phyloP scores from a whole-genome alignment of 2,797 vertebrate species.

The Mionectes olivaceus region DNA sequence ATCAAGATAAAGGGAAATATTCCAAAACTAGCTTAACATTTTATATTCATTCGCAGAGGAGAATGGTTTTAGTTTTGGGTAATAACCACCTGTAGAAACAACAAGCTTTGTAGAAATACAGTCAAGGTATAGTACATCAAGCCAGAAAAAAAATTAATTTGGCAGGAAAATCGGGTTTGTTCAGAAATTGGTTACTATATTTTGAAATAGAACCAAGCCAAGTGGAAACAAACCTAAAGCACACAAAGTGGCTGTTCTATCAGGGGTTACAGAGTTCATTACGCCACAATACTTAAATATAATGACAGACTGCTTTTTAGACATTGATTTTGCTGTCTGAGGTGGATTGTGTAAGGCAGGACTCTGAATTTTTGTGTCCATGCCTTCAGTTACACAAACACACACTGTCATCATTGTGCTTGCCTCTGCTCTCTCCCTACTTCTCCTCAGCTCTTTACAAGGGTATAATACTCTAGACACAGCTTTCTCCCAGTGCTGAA shows the following conservation, averaged over 20 bases:
- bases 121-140: background rate
- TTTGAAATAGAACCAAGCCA: background rate
- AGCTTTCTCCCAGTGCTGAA: background rate
- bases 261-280: background rate
- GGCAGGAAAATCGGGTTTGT: background rate
- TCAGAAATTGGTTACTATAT: background rate
- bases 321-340: background rate
- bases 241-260: background rate
- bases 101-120: background rate
- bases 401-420: background rate
- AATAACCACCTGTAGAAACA: background rate
- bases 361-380: background rate
- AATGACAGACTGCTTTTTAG: background rate
- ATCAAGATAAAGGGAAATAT: background rate
- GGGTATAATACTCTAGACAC: background rate
- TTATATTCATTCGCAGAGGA: slow-evolving; percentile 7
- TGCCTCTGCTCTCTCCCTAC: background rate
- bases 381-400: background rate
- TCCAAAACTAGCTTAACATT: background rate
- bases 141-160: background rate
- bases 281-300: background rate
- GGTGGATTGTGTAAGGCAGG: background rate
- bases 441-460: background rate
- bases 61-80: background rate
- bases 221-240: background rate